phyloP scores from a whole-genome alignment of 35 echinoderm and acorn worm genomes.

The Hemicentrotus pulcherrimus region DNA sequence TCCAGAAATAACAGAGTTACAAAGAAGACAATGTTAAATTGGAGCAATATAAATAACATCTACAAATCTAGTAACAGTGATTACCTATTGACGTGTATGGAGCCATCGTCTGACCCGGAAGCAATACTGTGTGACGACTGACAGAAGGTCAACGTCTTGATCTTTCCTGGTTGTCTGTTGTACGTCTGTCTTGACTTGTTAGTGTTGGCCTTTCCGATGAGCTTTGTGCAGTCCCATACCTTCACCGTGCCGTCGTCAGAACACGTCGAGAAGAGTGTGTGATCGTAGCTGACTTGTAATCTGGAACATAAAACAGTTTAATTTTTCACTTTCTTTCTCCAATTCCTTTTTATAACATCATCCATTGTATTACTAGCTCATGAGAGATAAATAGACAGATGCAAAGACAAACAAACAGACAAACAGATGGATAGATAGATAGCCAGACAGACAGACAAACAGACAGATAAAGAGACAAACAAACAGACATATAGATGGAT shows the following conservation, averaged over 20 bases:
- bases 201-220: conserved; percentile 87
- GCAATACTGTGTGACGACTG: conserved; percentile 85
- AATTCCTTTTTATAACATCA: too few relatives aligned
- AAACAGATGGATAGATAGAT: too few relatives aligned
- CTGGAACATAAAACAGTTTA: conserved; percentile 40
- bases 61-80: too few relatives aligned
- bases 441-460: too few relatives aligned
- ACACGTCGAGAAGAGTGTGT: conserved; percentile 82
- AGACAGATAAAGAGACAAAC: too few relatives aligned
- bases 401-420: too few relatives aligned
- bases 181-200: conserved; percentile 85
- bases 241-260: conserved; percentile 93
- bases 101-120: conserved; percentile 88
- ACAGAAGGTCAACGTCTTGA: conserved; percentile 82
- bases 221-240: conserved; percentile 89
- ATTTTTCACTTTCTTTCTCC: neutral
- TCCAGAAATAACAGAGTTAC: too few relatives aligned
- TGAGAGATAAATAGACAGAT: too few relatives aligned
- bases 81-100: conserved; percentile 90
- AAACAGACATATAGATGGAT: too few relatives aligned
- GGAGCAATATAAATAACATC: too few relatives aligned
- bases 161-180: conserved; percentile 77
- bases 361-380: too few relatives aligned
- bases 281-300: conserved; percentile 88
- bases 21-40: too few relatives aligned